These are phyloP conservation scores for Ceramica pisi DNA, from an alignment of 2,888 invertebrate genomes.

Conservation along the genomic window DNA sequence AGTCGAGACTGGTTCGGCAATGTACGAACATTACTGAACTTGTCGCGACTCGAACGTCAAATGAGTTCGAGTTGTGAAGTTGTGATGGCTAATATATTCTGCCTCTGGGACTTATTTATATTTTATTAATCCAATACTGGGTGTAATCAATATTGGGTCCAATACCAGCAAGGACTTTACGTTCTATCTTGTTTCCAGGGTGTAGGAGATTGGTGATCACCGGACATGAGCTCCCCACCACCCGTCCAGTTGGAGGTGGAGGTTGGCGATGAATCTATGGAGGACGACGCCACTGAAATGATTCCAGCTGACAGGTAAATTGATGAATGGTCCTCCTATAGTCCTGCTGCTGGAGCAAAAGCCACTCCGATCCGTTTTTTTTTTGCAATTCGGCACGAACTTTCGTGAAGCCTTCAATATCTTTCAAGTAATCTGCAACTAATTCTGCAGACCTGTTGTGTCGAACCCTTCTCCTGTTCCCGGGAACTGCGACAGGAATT, in stretches of 20 bases:
- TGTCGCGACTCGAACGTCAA: no score
- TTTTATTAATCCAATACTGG: no score
- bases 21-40: no score
- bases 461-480: not conserved
- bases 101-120: no score
- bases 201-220: constrained; percentile 68
- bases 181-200: constrained; percentile 48
- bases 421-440: not conserved
- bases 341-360: no score
- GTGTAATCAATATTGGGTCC: not conserved
- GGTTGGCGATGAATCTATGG: constrained; percentile 86
- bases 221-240: constrained; percentile 86
- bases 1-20: no score
- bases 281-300: constrained; percentile 84
- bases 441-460: no score
- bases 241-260: constrained; percentile 86
- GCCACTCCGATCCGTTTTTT: not conserved
- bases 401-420: no score
- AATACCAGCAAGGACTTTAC: not conserved
- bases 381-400: not conserved
- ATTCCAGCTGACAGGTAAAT: constrained; percentile 83
- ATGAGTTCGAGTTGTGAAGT: not conserved
- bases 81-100: not conserved
- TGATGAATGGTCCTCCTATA: not conserved
- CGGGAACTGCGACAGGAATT: not conserved